Evolutionary conservation across 2,888 invertebrate genomes (phyloP).

Genomic region (Trichopria drosophilae): DNA sequence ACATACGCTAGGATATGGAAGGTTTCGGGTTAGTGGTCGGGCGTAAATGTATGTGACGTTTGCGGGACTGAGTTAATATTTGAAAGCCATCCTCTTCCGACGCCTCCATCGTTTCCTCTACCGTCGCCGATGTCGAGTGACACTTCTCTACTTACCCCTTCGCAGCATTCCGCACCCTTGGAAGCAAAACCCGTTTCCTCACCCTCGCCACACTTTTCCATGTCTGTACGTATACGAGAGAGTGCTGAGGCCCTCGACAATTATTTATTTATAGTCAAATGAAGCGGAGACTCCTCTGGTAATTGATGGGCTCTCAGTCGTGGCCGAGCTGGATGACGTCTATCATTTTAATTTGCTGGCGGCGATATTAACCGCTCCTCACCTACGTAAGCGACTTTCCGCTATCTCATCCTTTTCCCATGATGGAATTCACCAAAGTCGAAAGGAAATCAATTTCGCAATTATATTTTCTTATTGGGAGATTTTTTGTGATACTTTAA

Average conservation of each 20-base stretch:
- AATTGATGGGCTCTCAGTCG: constrained; percentile 56
- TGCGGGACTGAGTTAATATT: constrained; percentile 53
- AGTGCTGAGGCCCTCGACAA: constrained; percentile 45
- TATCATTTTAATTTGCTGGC: constrained; percentile 42
- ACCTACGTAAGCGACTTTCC: too few species aligned
- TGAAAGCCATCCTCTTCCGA: constrained; percentile 36
- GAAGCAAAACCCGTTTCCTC: constrained; percentile 21
- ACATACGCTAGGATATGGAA: too few species aligned
- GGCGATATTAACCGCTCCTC: constrained; percentile 31
- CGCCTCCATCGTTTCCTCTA: constrained; percentile 19
- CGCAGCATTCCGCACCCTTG: too few species aligned
- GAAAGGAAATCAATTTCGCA: too few species aligned
- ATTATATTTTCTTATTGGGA: too few species aligned
- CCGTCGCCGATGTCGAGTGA: constrained; percentile 40
- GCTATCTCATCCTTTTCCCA: too few species aligned
- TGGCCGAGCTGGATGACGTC: too few species aligned
- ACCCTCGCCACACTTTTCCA: constrained; percentile 20
- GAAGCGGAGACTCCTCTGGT: constrained; percentile 47
- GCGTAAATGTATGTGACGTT: constrained; percentile 49
- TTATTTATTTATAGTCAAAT: constrained; percentile 53
- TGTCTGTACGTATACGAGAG: constrained; percentile 31
- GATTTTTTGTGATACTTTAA: too few species aligned
- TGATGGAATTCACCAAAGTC: too few species aligned
- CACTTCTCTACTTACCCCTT: constrained; percentile 38
- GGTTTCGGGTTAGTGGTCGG: constrained; percentile 34